These are phyloP conservation scores for Patella caerulea DNA, from an alignment of 2,888 invertebrate species.

Conservation along the genomic window DNA sequence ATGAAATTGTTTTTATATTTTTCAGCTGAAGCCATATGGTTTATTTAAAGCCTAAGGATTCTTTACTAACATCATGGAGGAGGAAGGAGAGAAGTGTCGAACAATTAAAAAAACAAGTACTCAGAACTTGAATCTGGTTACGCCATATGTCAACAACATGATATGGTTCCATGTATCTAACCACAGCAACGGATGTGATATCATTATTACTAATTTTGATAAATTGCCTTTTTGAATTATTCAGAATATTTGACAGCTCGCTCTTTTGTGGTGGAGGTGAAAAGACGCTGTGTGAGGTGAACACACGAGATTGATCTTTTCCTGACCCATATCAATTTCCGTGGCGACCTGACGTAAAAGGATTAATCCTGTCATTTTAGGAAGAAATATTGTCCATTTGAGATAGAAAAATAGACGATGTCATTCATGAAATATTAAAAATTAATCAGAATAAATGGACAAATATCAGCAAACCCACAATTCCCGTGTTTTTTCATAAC, in stretches of 20 bases:
- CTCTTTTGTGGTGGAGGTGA: conserved; percentile 10
- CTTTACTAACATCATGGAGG: too few relatives aligned
- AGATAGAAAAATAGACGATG: conserved; percentile 4
- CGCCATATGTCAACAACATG: not conserved
- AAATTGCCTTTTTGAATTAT: conserved; percentile 10
- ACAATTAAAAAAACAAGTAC: too few relatives aligned
- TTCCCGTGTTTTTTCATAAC: too few relatives aligned
- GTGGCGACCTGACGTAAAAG: conserved; percentile 10
- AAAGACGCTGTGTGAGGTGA: conserved; percentile 9
- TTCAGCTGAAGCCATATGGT: too few relatives aligned
- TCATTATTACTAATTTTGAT: conserved; percentile 6
- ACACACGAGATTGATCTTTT: conserved; percentile 7
- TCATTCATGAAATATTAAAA: conserved; percentile 11
- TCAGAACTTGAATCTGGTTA: not conserved
- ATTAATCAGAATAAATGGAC: conserved; percentile 10
- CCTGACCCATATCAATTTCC: conserved; percentile 11
- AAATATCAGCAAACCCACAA: too few relatives aligned
- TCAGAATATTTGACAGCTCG: conserved; percentile 9
- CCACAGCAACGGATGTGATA: not conserved
- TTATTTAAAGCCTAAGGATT: too few relatives aligned
- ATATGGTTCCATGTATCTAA: not conserved
- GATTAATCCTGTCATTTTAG: conserved; percentile 5
- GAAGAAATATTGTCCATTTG: conserved; percentile 4
- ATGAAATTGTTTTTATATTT: too few relatives aligned
- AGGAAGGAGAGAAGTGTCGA: too few relatives aligned